Evolutionary conservation across 2,888 invertebrate genomes (phyloP).

Genomic region (Celastrina argiolus): DNA sequence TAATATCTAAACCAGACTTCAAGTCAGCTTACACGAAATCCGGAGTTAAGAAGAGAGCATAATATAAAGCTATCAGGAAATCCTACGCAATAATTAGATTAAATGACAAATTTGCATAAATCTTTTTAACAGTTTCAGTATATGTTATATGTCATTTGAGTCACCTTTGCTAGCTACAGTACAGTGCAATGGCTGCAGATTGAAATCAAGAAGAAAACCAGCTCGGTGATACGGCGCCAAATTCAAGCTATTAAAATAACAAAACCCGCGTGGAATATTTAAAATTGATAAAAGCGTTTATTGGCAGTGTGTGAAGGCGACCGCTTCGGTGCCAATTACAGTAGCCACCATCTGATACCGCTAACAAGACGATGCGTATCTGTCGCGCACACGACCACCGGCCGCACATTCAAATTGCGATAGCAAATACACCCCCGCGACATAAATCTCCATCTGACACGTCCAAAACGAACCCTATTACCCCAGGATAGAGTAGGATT

Average conservation of each 20-base stretch:
- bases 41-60: too few relatives aligned
- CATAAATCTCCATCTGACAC: slow-evolving; percentile 44
- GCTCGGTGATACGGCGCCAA: slow-evolving; percentile 25
- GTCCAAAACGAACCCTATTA: slow-evolving; percentile 29
- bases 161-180: background rate
- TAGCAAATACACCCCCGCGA: slow-evolving; percentile 56
- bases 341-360: slow-evolving; percentile 69
- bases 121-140: background rate
- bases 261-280: slow-evolving; percentile 40
- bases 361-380: slow-evolving; percentile 76
- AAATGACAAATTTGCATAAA: too few relatives aligned
- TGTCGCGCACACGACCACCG: slow-evolving; percentile 43
- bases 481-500: slow-evolving; percentile 34
- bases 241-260: slow-evolving; percentile 40
- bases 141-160: background rate
- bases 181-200: background rate
- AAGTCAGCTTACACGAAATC: too few relatives aligned
- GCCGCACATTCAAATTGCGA: slow-evolving; percentile 64
- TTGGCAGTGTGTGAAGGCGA: slow-evolving; percentile 44
- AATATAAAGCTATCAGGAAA: too few relatives aligned
- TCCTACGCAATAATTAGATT: too few relatives aligned
- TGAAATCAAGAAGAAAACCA: slow-evolving; percentile 4
- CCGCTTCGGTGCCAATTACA: slow-evolving; percentile 71
- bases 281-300: slow-evolving; percentile 45
- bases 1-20: background rate